Base-by-base conservation (phyloP, 2,113 vertebrate genomes). In the Phainopepla nitens region DNA sequence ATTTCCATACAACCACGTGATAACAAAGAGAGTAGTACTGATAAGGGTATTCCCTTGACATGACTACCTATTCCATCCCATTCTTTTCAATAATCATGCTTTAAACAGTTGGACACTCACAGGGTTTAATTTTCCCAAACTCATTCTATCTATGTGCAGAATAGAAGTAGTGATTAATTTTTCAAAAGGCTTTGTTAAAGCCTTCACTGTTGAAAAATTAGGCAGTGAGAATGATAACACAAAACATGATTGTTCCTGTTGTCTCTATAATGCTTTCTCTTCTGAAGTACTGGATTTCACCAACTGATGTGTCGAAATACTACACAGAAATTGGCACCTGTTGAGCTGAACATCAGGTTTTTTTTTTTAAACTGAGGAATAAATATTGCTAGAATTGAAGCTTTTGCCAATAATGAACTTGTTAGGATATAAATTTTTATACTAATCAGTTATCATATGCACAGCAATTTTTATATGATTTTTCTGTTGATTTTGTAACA, bases 131-230 rank as follows among this genome's bases (percentile, higher is more conserved):
- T 92, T 92, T 84, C 47, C 33, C 24, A 41, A 78, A 92, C 24
- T 62, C 61, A 62, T 69, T 50, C 68, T 62, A n/a, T 76, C 50
- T 88, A 47, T 39, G 35, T 72, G 81, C 49, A 64, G 72, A 86
- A 80, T 27, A 92, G 58, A 62, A 90, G 44, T 24, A 80, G 39
- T 21, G 56, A 94, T 90, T 87, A 71, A 66, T 90, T 94, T 87
- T 95, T 95, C 42, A 58, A 87, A 93, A 89, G 80, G n/a, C 49
- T 92, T 92, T 92, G 49, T 91, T 84, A 81, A 71, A 92, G 17
- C 27, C 13, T 84, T 96, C 80, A 60, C 41, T 68, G 39, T 66
- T 89, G 69, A 93, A 95, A 94, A 94, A 94, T 68, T 78, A 91
- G 60, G 29, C 56, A 79, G 44, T 33, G 53, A 44, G 42, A 94